These are phyloP conservation scores for Acanthopleura granulata DNA, from an alignment of 2,888 invertebrate genomes.

Conservation along the genomic window DNA sequence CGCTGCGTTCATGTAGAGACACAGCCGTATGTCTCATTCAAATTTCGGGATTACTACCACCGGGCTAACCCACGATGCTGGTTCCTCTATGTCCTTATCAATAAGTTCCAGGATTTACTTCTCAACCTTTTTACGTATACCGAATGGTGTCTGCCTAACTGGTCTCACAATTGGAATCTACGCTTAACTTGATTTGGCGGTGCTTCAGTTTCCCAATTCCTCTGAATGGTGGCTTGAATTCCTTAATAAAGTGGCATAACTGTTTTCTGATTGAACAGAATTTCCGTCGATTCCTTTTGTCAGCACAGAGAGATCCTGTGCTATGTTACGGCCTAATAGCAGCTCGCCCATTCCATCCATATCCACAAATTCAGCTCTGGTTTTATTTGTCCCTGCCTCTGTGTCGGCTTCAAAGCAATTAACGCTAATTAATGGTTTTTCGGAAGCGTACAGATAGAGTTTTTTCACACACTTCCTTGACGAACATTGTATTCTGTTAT, in stretches of 20 bases:
- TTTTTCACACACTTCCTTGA: neutral
- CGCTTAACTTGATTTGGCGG: conserved; percentile 25
- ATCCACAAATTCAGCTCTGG: conserved; percentile 1
- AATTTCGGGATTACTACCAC: conserved; percentile 34
- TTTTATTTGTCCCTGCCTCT: conserved; percentile 6
- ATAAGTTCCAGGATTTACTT: conserved; percentile 29
- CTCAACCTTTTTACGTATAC: conserved; percentile 31
- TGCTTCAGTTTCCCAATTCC: conserved; percentile 24
- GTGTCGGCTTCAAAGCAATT: neutral
- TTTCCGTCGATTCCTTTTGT: too few relatives aligned
- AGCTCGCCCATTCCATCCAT: neutral
- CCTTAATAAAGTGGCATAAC: too few relatives aligned
- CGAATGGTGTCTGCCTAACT: conserved; percentile 28
- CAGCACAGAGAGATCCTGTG: too few relatives aligned
- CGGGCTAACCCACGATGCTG: conserved; percentile 43
- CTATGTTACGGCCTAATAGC: neutral
- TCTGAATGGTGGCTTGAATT: too few relatives aligned
- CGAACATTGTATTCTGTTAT: too few relatives aligned
- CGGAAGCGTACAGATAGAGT: neutral
- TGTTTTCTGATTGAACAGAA: too few relatives aligned
- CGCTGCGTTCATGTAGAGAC: conserved; percentile 44
- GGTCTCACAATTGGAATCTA: conserved; percentile 30
- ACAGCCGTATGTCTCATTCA: conserved; percentile 36
- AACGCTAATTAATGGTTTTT: neutral
- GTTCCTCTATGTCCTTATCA: conserved; percentile 29